Percentiles rank a stretch among this genome's conserved stretches.
These are phyloP conservation scores for Dufourea novaeangliae DNA, from an alignment of 1,140 invertebrate genomes.

Conservation along the genomic window DNA sequence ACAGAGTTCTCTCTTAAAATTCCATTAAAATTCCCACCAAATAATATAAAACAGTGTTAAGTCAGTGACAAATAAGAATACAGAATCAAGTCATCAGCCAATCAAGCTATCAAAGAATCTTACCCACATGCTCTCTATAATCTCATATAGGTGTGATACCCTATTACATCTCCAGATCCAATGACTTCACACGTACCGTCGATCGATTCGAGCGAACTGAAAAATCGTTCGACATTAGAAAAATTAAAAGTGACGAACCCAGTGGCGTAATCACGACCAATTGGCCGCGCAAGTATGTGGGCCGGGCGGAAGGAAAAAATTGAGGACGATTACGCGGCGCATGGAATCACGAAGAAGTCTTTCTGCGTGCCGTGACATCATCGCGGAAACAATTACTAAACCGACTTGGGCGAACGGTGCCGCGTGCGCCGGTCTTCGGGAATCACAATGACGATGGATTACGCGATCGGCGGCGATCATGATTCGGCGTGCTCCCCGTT, in stretches of 20 bases:
- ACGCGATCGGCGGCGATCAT: constrained; percentile 7
- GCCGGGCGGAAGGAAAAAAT: constrained; percentile 39
- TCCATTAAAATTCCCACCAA: no score
- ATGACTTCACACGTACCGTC: background rate
- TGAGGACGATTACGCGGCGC: constrained; percentile 15
- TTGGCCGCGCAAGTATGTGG: constrained; percentile 8
- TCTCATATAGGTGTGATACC: no score
- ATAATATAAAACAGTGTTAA: no score
- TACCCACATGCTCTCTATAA: no score
- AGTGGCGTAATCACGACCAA: background rate
- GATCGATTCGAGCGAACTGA: background rate
- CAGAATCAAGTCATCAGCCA: no score
- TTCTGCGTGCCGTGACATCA: constrained; percentile 27
- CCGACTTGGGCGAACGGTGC: background rate
- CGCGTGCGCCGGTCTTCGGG: background rate
- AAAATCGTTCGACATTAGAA: background rate
- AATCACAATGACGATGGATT: constrained; percentile 23
- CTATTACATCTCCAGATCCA: background rate
- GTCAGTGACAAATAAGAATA: no score
- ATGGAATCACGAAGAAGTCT: constrained; percentile 11
- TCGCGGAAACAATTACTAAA: constrained; percentile 33
- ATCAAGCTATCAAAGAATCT: no score
- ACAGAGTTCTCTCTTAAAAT: no score
- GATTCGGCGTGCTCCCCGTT: background rate
- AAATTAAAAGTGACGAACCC: background rate